Percentiles rank a stretch among this genome's conserved stretches.
Conservation (phyloP, 2,888 invertebrate species). For the Euplagia quadripunctaria region DNA sequence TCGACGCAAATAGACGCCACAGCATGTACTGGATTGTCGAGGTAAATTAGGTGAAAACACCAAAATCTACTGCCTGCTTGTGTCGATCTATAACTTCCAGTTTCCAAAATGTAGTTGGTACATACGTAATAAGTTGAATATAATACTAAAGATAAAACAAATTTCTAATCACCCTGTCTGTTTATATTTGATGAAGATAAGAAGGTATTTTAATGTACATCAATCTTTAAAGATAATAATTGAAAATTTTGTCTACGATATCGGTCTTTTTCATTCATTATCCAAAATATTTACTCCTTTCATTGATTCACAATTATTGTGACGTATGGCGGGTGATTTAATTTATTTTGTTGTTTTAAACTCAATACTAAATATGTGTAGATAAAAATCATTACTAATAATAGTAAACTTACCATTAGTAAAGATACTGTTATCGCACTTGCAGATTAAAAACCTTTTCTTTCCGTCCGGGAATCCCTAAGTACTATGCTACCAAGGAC, state of each 20-base stretch:
- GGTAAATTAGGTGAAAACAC: too few relatives aligned
- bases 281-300: not conserved
- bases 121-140: not conserved
- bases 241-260: not conserved
- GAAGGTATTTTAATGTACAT: not conserved
- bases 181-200: not conserved
- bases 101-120: not conserved
- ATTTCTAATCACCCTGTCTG: not conserved
- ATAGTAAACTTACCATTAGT: not conserved
- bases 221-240: not conserved
- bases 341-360: not conserved
- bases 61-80: too few relatives aligned
- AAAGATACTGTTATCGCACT: not conserved
- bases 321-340: too few relatives aligned
- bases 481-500: not conserved
- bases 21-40: too few relatives aligned
- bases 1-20: too few relatives aligned
- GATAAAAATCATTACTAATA: not conserved
- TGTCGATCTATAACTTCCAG: too few relatives aligned
- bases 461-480: not conserved
- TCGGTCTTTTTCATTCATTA: not conserved
- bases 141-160: not conserved
- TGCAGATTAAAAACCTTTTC: not conserved
- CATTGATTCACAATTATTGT: not conserved
- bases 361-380: not conserved